Evolutionary conservation across 2,888 invertebrate genomes (phyloP).

Genomic region (Tenthredo distinguenda): DNA sequence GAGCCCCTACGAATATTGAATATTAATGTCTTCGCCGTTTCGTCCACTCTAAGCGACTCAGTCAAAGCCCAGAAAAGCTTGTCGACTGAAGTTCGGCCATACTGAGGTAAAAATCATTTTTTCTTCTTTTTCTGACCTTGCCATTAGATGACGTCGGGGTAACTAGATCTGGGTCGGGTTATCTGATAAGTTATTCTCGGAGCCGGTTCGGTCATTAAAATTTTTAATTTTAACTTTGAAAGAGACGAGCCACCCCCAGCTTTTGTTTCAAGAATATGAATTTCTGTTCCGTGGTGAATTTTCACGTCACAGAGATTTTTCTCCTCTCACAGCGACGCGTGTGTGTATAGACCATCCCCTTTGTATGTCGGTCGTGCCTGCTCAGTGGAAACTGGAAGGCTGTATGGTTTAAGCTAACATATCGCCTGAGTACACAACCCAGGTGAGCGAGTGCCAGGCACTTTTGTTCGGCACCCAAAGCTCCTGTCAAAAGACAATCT

Average conservation of each 20-base stretch:
- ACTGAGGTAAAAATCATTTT: neutral
- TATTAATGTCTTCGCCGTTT: constrained; percentile 25
- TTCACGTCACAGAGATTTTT: neutral
- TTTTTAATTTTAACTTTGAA: neutral
- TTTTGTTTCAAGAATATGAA: neutral
- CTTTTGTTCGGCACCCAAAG: neutral
- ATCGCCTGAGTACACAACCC: constrained; percentile 28
- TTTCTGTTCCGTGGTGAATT: neutral
- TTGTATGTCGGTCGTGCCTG: constrained; percentile 40
- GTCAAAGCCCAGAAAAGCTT: neutral
- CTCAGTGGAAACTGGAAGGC: constrained; percentile 42
- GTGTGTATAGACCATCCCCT: neutral
- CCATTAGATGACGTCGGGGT: neutral
- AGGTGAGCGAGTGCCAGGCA: constrained; percentile 36
- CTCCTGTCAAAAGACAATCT: neutral
- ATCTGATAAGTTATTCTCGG: neutral
- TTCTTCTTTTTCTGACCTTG: neutral
- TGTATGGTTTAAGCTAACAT: constrained; percentile 32
- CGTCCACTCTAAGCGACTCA: constrained; percentile 1
- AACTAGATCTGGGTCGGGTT: neutral
- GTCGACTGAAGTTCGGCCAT: neutral
- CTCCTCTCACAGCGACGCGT: neutral
- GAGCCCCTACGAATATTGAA: constrained; percentile 44
- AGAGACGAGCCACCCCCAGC: neutral
- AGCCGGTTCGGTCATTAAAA: neutral